phyloP scores from a whole-genome alignment of 2,888 invertebrate species.

The Gastrophysa polygoni region DNA sequence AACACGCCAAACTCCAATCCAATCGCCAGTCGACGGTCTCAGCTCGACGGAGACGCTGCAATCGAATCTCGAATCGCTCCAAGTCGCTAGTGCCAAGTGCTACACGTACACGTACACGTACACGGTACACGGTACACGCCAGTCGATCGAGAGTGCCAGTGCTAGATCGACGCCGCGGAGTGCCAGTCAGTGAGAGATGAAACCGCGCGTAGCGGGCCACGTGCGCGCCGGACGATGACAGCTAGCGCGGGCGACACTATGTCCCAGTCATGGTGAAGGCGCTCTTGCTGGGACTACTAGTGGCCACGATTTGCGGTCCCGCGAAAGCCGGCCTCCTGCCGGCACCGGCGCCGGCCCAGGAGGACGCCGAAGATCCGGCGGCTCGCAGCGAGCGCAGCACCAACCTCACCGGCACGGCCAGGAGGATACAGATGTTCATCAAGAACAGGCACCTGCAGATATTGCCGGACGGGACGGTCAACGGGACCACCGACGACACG shows the following conservation, averaged over 20 bases:
- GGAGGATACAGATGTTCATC: conserved; percentile 84
- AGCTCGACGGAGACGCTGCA: no score
- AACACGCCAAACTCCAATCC: no score
- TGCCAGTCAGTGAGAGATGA: no score
- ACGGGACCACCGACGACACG: conserved; percentile 79
- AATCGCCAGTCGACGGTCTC: no score
- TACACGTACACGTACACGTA: no score
- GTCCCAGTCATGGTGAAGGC: conserved; percentile 61
- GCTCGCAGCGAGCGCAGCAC: conserved; percentile 74
- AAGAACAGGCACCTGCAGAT: conserved; percentile 83
- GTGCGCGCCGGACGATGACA: conserved; percentile 45
- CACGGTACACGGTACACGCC: background rate
- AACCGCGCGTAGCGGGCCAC: background rate
- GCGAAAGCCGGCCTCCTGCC: conserved; percentile 29
- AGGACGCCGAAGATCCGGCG: conserved; percentile 46
- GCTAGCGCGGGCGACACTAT: conserved; percentile 55
- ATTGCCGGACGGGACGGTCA: conserved; percentile 83
- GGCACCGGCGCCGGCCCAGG: conserved; percentile 41
- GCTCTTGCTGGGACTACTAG: conserved; percentile 58
- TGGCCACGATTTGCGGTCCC: conserved; percentile 57
- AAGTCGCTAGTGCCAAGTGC: no score
- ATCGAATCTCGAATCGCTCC: no score
- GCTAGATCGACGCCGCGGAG: no score
- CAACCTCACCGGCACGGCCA: conserved; percentile 77
- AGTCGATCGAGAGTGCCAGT: background rate